Conservation (phyloP, 2,888 invertebrate species). For the Harpalus rufipes region DNA sequence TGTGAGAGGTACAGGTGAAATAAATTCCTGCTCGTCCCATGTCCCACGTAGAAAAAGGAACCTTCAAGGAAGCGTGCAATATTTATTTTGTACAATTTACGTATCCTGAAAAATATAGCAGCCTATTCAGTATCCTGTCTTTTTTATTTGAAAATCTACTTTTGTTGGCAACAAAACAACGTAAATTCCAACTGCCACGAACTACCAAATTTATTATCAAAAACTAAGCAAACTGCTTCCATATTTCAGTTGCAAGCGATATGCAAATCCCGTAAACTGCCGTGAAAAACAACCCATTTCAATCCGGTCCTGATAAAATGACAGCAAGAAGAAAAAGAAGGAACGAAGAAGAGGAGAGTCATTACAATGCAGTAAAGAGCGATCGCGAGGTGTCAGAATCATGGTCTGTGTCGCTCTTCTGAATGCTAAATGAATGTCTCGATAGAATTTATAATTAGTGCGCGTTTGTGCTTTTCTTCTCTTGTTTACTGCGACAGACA, state of each 20-base stretch:
- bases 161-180: slow-evolving; percentile 52
- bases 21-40: not conserved
- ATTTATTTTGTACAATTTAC: slow-evolving; percentile 4
- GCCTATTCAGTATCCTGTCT: slow-evolving; percentile 4
- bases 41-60: not conserved
- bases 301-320: slow-evolving; percentile 56
- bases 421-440: slow-evolving; percentile 50
- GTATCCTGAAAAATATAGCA: slow-evolving; percentile 6
- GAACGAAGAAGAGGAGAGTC: slow-evolving; percentile 22
- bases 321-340: slow-evolving; percentile 46
- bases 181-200: slow-evolving; percentile 49
- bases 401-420: slow-evolving; percentile 36
- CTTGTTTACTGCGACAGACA: slow-evolving; percentile 29
- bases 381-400: slow-evolving; percentile 60
- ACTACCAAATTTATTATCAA: slow-evolving; percentile 56
- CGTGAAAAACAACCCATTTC: slow-evolving; percentile 58
- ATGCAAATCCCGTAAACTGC: slow-evolving; percentile 59
- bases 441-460: slow-evolving; percentile 65
- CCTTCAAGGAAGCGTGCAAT: slow-evolving; percentile 4
- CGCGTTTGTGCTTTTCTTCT: slow-evolving; percentile 25
- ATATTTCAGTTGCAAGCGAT: slow-evolving; percentile 55
- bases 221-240: slow-evolving; percentile 59
- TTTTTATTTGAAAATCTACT: slow-evolving; percentile 46
- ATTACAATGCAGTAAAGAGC: slow-evolving; percentile 55
- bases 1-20: not conserved